Evolutionary conservation across 2,113 vertebrate genomes (phyloP).

Genomic region (Channa maculata): DNA sequence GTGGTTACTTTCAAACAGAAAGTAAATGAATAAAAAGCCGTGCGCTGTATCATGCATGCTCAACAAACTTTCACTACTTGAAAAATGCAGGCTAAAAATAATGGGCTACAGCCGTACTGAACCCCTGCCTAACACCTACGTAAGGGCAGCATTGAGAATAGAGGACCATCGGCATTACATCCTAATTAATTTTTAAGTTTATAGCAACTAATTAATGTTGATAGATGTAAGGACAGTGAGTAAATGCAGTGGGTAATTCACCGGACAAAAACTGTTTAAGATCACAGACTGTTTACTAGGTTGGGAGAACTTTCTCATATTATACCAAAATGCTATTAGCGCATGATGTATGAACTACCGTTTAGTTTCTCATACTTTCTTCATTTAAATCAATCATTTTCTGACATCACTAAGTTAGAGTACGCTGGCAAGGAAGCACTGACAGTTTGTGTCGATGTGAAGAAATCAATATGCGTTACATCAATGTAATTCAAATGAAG

Average conservation of each 20-base stretch:
- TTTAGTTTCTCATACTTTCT: neutral
- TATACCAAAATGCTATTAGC: slow-evolving; percentile 9
- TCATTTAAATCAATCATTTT: slow-evolving; percentile 22
- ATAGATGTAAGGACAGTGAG: slow-evolving; percentile 21
- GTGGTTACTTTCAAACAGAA: no score
- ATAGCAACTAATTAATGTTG: slow-evolving; percentile 47
- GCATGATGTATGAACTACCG: neutral
- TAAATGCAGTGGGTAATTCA: neutral
- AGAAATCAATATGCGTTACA: slow-evolving; percentile 40
- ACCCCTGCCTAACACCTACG: slow-evolving; percentile 13
- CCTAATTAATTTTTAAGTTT: slow-evolving; percentile 55
- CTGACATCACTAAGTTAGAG: slow-evolving; percentile 8
- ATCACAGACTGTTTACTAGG: slow-evolving; percentile 17
- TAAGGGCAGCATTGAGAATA: slow-evolving; percentile 41
- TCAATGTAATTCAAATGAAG: slow-evolving; percentile 34
- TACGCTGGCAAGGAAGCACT: neutral
- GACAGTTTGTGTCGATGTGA: slow-evolving; percentile 24
- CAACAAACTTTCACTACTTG: slow-evolving; percentile 36
- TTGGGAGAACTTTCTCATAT: slow-evolving; percentile 23
- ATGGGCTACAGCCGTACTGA: slow-evolving; percentile 17
- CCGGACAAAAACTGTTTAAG: slow-evolving; percentile 26
- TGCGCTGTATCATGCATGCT: slow-evolving; percentile 23
- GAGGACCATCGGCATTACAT: slow-evolving; percentile 28
- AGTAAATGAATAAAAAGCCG: neutral
- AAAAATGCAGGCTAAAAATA: slow-evolving; percentile 33